Conservation (phyloP, 2,113 vertebrate species). For the Neolamprologus tretocephalus region DNA sequence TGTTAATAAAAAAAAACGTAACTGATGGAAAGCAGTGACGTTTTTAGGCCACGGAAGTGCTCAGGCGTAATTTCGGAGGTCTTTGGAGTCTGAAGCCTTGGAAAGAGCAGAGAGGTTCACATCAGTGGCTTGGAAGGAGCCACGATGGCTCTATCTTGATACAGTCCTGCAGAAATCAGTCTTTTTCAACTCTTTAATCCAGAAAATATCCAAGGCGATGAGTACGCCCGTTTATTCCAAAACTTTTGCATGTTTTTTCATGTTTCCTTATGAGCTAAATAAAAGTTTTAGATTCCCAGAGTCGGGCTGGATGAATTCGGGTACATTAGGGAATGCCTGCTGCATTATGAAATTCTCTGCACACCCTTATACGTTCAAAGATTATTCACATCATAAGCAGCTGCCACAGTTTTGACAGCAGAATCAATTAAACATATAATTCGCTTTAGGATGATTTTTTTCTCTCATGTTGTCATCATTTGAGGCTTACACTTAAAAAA, state of each 20-base stretch:
- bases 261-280: background rate
- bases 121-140: background rate
- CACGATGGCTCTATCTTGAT: background rate
- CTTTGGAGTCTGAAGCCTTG: background rate
- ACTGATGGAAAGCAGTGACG: background rate
- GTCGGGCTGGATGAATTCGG: background rate
- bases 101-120: background rate
- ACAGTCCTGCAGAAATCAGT: background rate
- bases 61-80: background rate
- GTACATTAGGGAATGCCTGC: background rate
- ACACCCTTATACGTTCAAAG: background rate
- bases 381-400: slow-evolving; percentile 1
- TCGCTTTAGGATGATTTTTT: background rate
- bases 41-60: background rate
- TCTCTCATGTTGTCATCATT: background rate
- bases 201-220: background rate
- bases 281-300: background rate
- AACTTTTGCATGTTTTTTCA: background rate
- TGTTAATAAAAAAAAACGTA: background rate
- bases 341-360: slow-evolving; percentile 9
- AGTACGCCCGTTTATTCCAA: background rate
- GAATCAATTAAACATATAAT: background rate
- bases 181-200: background rate
- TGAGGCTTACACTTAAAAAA: background rate
- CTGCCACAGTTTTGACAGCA: background rate